Evolutionary conservation across 2,888 invertebrate species (phyloP), one percentile per base, ranked within the genome.

Genomic region (Penaeus monodon): DNA sequence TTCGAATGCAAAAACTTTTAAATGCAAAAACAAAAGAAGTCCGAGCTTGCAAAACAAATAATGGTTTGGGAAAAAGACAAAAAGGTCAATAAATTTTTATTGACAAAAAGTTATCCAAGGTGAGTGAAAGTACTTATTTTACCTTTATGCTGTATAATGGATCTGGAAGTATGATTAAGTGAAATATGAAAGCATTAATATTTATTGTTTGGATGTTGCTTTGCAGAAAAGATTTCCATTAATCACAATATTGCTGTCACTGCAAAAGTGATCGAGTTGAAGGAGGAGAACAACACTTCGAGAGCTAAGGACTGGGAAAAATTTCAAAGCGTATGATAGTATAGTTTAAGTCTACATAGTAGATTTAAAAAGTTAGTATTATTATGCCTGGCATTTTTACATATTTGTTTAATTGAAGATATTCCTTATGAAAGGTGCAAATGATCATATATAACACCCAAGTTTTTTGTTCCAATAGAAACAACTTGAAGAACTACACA

Each of bases 1-100:
- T 89, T 57, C 74, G 86, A 2, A 65, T 89, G 57, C 86, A 86
- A 73, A 76, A 86, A 49, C 66, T 77, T 29, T 29, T 89, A 27
- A 86, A 77, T 76, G 70, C 33, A 29, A 81, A 84, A 27, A 78
- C 63, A 8, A 33, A 27, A 27, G 86, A 89, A n/a, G 74, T 86
- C 44, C 44, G 80, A 81, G 63, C 29, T 70, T 89, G 27, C 81
- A 82, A 44, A 86, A 63, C 70, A 86, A 29, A 57, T 89, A 12
- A 70, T 24, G 33, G 29, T 12, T 33, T 86, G 78, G 89, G 87
- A 78, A 77, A 89, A 24, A 89, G 85, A 27, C 78, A 86, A 27
- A 81, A 89, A 38, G 12, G 22, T 81, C 7, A 73, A 65, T 22
- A 49, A 38, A 12, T 49, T 76, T n/a, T 44, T 64, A 0, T 81